Evolutionary conservation across 2,113 vertebrate genomes (phyloP).

Genomic region (Stictonetta naevosa): DNA sequence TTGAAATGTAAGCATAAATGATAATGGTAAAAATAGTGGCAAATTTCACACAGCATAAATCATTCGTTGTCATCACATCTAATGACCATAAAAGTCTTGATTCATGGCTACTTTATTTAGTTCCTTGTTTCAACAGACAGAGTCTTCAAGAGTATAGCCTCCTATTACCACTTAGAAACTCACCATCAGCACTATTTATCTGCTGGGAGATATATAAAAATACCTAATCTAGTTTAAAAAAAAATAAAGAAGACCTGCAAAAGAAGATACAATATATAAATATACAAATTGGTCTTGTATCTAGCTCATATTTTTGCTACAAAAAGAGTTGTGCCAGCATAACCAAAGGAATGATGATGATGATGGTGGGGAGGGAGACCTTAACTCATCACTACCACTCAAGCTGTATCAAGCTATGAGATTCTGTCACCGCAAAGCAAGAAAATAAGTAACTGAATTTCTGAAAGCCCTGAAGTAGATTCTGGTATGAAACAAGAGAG

Average conservation of each 20-base stretch:
- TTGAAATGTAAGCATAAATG: constrained; percentile 59
- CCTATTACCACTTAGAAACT: neutral
- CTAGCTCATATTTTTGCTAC: neutral
- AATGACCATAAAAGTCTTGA: neutral
- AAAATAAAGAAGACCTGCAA: neutral
- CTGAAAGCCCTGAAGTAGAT: neutral
- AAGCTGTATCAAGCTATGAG: neutral
- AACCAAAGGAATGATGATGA: neutral
- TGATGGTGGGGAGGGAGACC: neutral
- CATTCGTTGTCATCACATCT: neutral
- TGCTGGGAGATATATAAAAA: neutral
- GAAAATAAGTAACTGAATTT: neutral
- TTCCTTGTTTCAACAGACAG: neutral
- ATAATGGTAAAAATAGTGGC: neutral
- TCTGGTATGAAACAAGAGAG: neutral
- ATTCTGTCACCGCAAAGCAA: neutral
- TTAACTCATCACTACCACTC: neutral
- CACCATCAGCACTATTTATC: neutral
- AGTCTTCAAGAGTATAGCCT: neutral
- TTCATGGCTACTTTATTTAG: neutral
- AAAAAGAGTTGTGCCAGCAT: neutral
- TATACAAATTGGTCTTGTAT: neutral
- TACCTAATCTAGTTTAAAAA: neutral
- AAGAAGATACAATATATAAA: neutral
- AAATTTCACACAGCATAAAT: neutral